Evolutionary conservation across 2,113 vertebrate genomes (phyloP), one percentile per base, ranked within the genome.

Genomic region (Bubalus kerabau): DNA sequence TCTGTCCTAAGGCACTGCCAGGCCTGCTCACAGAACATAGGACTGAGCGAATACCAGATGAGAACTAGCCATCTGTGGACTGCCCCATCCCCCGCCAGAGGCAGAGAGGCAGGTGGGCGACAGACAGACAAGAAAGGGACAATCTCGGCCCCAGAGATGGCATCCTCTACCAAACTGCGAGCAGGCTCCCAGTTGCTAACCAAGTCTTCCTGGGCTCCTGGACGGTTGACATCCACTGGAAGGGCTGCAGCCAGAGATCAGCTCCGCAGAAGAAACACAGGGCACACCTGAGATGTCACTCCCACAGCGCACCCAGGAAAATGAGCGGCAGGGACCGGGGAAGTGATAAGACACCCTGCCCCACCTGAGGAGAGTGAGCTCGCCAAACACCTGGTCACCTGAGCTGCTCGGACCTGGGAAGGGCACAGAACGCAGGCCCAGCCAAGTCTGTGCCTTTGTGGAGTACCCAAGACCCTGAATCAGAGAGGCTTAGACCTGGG

Each of bases 281-380:
- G n/a, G n/a, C 64, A 36, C 17, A 71, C 64, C 64, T 71, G n/a
- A 36, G n/a, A 36, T 36, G 17, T 9, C n/a, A 11, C 17, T 36
- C 17, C n/a, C 32, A n/a, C 64, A 19, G 17, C 8, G 2, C 4
- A 67, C 32, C 32, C 19, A 36, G 64, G n/a, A 36, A 71, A 36
- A 36, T 2, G n/a, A 67, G 17, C 0, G 7, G n/a, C 64, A 36
- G 64, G 64, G 64, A 36, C 8, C 0, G 0, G 64, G 32, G n/a
- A 67, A n/a, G n/a, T 67, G 64, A 67, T 36, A 67, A 67, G n/a
- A 21, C 8, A 0, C 8, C 17, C 17, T 5, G 17, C 4, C 64
- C 17, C 64, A 67, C 17, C 64, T 67, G 64, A 67, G 32, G 62
- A n/a, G 62, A 67, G 16, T 67, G 32, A 4, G 32, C 32, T 67